Conservation (phyloP, 2,888 invertebrate species). For the Junonia oenone region DNA sequence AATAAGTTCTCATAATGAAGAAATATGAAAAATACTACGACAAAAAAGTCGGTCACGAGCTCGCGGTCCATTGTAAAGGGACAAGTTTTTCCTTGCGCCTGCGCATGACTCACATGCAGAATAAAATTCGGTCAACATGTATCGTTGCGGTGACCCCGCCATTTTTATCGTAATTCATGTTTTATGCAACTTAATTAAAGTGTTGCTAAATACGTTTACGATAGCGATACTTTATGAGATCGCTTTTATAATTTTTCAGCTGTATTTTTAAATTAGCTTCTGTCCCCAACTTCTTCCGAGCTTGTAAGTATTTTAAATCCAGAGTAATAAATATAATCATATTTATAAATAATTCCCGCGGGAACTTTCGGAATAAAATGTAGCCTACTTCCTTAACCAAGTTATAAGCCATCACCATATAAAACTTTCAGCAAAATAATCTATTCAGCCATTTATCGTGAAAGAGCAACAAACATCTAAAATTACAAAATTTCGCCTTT, state of each 20-base stretch:
- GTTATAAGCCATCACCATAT: too few relatives aligned
- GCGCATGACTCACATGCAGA: constrained; percentile 36
- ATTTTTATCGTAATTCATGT: constrained; percentile 22
- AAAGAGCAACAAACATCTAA: too few relatives aligned
- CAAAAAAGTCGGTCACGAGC: constrained; percentile 1
- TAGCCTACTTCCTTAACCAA: too few relatives aligned
- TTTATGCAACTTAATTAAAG: constrained; percentile 13
- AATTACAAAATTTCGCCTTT: too few relatives aligned
- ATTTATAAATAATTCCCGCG: too few relatives aligned
- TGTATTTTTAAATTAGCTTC: not conserved
- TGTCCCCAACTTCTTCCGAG: too few relatives aligned
- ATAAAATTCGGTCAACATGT: constrained; percentile 36
- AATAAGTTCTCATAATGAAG: not conserved
- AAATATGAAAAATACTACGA: not conserved
- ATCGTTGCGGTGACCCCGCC: constrained; percentile 19
- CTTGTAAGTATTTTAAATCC: too few relatives aligned
- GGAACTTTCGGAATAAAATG: too few relatives aligned
- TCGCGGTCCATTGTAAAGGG: constrained; percentile 7
- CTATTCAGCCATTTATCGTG: too few relatives aligned
- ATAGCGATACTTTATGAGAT: not conserved
- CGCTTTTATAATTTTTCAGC: not conserved
- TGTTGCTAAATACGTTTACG: not conserved
- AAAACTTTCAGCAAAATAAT: too few relatives aligned
- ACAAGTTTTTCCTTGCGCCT: constrained; percentile 34
- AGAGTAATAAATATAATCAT: too few relatives aligned